Base-by-base conservation (phyloP, 2,113 vertebrate species). In the Peromyscus californicus region DNA sequence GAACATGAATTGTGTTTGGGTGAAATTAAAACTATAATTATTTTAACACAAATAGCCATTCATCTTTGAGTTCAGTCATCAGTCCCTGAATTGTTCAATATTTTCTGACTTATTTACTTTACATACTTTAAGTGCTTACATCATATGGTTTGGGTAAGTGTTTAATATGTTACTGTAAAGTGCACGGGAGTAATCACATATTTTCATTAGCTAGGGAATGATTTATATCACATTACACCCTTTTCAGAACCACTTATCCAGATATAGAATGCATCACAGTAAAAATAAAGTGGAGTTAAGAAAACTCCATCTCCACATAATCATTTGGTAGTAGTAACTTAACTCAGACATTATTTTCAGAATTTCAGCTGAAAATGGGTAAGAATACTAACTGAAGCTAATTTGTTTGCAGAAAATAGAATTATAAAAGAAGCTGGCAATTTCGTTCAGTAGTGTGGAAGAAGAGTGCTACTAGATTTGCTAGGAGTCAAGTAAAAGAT, bases 21-120 rank as follows among this genome's bases (percentile, higher is more conserved):
- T 90, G 1, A 97, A 95, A 93, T 85, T 83, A 91, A 97, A 97
- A 59, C 8, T 82, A 74, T 83, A 95, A 84, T 83, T 74, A 91
- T 78, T 69, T 84, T 89, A 93, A 69, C 24, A 91, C 4, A 31
- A 90, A 80, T 31, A 91, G 6, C 19, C 13, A 36, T 96, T 96
- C 22, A 75, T 87, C 9, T 92, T 67, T 97, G 80, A 94, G 54
- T 95, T 6, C 1, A 88, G 9, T 39, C 24, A 57, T 3, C 7
- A 84, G 6, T 92, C 24, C 7, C 22, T 93, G 83, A 84, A 79
- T 57, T 76, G 48, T 91, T 96, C 63, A 95, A 42, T 67, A 91
- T 94, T 33, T 95, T 72, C 33, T 93, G 21, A 86, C 4, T 26
- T 86, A 92, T 29, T 90, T 94, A 74, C 45, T 94, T 88, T 42